Evolutionary conservation across 2,797 vertebrate genomes (phyloP).

Genomic region (Leuciscus waleckii): DNA sequence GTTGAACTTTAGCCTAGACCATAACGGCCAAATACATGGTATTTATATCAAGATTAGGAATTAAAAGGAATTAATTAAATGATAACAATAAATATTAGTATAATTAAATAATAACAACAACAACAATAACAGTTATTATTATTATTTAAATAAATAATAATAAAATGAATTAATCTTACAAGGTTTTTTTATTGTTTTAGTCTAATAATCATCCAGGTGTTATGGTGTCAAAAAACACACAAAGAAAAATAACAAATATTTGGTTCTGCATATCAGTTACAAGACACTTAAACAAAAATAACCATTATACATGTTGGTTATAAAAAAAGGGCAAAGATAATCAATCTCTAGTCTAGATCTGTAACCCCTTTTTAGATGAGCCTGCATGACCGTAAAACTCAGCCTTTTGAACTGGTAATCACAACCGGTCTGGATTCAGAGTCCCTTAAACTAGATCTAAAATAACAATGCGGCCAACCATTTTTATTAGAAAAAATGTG

Average conservation of each 20-base stretch:
- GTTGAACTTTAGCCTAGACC: slow-evolving; percentile 9
- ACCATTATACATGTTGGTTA: neutral
- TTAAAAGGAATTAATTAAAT: neutral
- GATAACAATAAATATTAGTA: neutral
- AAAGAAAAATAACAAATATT: neutral
- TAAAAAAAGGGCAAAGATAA: neutral
- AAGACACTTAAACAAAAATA: neutral
- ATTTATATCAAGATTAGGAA: neutral
- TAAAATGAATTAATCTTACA: neutral
- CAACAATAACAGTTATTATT: neutral
- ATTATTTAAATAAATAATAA: neutral
- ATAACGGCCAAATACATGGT: neutral
- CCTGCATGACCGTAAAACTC: slow-evolving; percentile 14
- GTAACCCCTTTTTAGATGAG: neutral
- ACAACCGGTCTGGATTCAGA: slow-evolving; percentile 1
- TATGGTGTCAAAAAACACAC: neutral
- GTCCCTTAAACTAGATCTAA: slow-evolving; percentile 10
- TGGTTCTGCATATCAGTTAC: neutral
- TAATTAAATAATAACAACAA: neutral
- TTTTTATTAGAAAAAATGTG: slow-evolving; percentile 19
- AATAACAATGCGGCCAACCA: neutral
- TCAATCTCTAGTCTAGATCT: neutral
- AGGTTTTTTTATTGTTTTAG: neutral
- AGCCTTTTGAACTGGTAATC: slow-evolving; percentile 22
- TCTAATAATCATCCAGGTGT: neutral